Conservation (phyloP, 1,140 invertebrate species). For the Pachypeltis micranthus region DNA sequence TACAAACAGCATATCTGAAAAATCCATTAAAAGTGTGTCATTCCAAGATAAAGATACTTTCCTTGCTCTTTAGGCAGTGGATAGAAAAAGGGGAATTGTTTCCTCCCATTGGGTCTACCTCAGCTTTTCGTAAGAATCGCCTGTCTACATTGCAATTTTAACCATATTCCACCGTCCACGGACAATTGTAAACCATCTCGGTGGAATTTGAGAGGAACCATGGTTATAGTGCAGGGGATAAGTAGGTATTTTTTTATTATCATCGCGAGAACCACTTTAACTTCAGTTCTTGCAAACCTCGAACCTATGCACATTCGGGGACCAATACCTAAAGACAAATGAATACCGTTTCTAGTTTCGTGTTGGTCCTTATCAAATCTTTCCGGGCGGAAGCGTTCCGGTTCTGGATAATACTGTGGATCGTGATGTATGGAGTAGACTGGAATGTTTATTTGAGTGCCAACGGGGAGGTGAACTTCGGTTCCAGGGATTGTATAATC, state of each 20-base stretch:
- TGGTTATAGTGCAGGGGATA: too few relatives aligned
- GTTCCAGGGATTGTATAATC: slow-evolving; percentile 29
- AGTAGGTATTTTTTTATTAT: slow-evolving; percentile 29
- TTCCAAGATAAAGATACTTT: too few relatives aligned
- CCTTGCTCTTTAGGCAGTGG: too few relatives aligned
- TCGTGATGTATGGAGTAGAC: slow-evolving; percentile 35
- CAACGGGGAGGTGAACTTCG: slow-evolving; percentile 25
- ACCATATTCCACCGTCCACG: too few relatives aligned
- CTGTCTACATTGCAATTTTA: too few relatives aligned
- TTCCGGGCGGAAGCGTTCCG: slow-evolving; percentile 34
- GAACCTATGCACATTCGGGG: slow-evolving; percentile 48
- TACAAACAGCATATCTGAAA: too few relatives aligned
- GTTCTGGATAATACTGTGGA: slow-evolving; percentile 32
- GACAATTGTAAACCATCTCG: too few relatives aligned
- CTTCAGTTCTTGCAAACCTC: slow-evolving; percentile 33
- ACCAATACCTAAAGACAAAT: slow-evolving; percentile 50
- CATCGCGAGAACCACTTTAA: slow-evolving; percentile 31
- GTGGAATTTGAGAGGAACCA: too few relatives aligned
- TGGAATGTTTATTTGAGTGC: slow-evolving; percentile 32
- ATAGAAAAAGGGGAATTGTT: too few relatives aligned
- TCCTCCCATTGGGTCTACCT: too few relatives aligned
- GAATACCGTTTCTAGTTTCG: slow-evolving; percentile 27
- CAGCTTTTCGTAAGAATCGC: too few relatives aligned
- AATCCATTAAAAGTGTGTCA: too few relatives aligned
- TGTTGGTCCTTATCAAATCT: slow-evolving; percentile 29